Base-by-base conservation (phyloP, 1,140 invertebrate species). In the Ericerus pela region DNA sequence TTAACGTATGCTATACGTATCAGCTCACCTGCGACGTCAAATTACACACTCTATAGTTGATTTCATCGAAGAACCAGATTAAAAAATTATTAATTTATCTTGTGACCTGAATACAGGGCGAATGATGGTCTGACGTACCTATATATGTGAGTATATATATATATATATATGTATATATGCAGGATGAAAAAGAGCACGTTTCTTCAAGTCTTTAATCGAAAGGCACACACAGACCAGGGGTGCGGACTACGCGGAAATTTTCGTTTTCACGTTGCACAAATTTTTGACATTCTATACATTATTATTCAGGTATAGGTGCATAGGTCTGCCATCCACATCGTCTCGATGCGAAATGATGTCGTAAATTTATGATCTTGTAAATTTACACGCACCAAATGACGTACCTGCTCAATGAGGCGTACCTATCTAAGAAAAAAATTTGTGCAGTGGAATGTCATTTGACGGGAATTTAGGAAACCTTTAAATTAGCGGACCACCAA, bases 31-130 rank as follows among this genome's bases (percentile, higher is more conserved):
- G 41, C 41, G n/a, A n/a, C n/a, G n/a, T n/a, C 41, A 47, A 47
- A 47, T 47, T 47, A 47, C 41, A 47, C 41, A 47, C 41, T 18
- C n/a, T n/a, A n/a, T n/a, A 24, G 41, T 47, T 47, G 41, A 47
- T 47, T 47, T 47, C 41, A 47, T 47, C 41, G 26, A 47, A 47
- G 41, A 47, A 47, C 41, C 41, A 47, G 41, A 47, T 47, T 47
- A 47, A 47, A 47, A 47, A 47, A 47, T 47, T 47, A 47, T 47
- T 47, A 47, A 47, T 47, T 47, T 47, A 47, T 47, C 41, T 47
- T 24, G 41, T 47, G 41, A 47, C 41, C 41, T 47, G 41, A 47
- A 47, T 47, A 47, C n/a, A n/a, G n/a, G n/a, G n/a, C n/a, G n/a
- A n/a, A n/a, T n/a, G n/a, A n/a, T n/a, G n/a, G n/a, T n/a, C n/a